A percentile compares a stretch with the other conserved stretches of the same genome.
Conservation (phyloP, 2,888 invertebrate species). For the Orthosia gracilis region DNA sequence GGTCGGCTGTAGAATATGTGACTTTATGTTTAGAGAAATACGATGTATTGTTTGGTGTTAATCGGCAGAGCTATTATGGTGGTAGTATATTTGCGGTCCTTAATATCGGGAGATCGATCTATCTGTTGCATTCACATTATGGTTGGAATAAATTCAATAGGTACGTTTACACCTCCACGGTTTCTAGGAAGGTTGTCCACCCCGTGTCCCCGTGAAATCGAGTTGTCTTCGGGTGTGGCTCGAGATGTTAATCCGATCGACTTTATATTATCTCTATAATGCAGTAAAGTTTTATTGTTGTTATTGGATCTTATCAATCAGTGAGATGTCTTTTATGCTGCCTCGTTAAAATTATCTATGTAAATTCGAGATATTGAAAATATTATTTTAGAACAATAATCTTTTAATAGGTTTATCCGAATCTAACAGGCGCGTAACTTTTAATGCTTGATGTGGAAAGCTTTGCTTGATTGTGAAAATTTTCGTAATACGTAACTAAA, state of each 20-base stretch:
- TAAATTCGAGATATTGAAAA: slow-evolving; percentile 28
- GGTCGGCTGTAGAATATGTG: slow-evolving; percentile 35
- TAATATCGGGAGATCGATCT: slow-evolving; percentile 83
- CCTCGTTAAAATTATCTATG: slow-evolving; percentile 46
- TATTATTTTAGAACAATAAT: slow-evolving; percentile 31
- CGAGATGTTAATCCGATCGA: slow-evolving; percentile 80
- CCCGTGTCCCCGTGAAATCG: slow-evolving; percentile 74
- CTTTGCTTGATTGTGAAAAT: too few relatives aligned
- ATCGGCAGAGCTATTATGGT: slow-evolving; percentile 37
- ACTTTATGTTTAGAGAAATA: slow-evolving; percentile 53
- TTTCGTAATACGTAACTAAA: background rate
- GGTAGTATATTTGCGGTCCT: slow-evolving; percentile 77
- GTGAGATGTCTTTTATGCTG: slow-evolving; percentile 36
- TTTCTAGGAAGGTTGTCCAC: slow-evolving; percentile 81
- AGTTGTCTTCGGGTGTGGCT: slow-evolving; percentile 84
- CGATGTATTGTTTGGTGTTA: slow-evolving; percentile 16
- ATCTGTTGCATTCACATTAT: slow-evolving; percentile 76
- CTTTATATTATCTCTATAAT: slow-evolving; percentile 68
- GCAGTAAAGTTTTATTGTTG: slow-evolving; percentile 60
- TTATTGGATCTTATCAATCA: slow-evolving; percentile 59
- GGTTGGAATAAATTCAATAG: slow-evolving; percentile 78
- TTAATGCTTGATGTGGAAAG: background rate
- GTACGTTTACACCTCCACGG: slow-evolving; percentile 81
- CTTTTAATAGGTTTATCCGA: slow-evolving; percentile 19
- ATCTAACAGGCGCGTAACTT: slow-evolving; percentile 1